Evolutionary conservation across 2,113 vertebrate genomes (phyloP), one percentile per base, ranked within the genome.

Genomic region (Heliornis fulica): DNA sequence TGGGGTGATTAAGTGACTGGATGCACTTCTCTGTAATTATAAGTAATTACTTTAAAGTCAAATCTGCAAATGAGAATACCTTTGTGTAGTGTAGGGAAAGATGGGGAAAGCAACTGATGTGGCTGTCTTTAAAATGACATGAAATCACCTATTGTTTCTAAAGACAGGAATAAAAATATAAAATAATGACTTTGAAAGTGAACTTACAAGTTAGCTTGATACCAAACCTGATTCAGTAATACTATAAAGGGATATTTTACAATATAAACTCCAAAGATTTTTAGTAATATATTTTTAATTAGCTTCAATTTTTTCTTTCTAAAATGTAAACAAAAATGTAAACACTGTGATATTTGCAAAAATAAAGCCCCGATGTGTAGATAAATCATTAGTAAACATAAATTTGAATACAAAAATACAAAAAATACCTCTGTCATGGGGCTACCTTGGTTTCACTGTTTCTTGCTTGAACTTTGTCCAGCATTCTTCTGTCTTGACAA

Each of bases 31-130:
- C 83, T 89, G 69, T 90, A 96, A 96, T 96, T 96, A 83, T 41
- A 86, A 96, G 76, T 81, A 90, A 94, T 96, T 96, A 89, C 93
- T 95, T 91, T 83, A 81, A 95, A 95, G 89, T 93, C 85, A 95
- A 68, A 95, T 93, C 85, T 95, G 85, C 83, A 94, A 80, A 92
- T 92, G 94, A 90, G 86, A 89, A 89, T 92, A 95, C 76, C 89
- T 93, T 60, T 81, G 51, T 80, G 63, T 92, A 74, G 41, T 64
- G 72, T 63, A 63, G 60, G 41, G 53, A 56, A 90, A 78, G 86
- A 95, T 60, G 76, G 57, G n/a, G 83, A 96, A 94, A 83, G 60
- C 80, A 83, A 43, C 82, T 94, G 69, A 96, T 94, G 85, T 90
- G 86, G 68, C 71, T 80, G 76, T 82, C 91, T 79, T 82, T 81